These are phyloP conservation scores for Lysandra coridon DNA, from an alignment of 2,888 invertebrate genomes.

Conservation along the genomic window DNA sequence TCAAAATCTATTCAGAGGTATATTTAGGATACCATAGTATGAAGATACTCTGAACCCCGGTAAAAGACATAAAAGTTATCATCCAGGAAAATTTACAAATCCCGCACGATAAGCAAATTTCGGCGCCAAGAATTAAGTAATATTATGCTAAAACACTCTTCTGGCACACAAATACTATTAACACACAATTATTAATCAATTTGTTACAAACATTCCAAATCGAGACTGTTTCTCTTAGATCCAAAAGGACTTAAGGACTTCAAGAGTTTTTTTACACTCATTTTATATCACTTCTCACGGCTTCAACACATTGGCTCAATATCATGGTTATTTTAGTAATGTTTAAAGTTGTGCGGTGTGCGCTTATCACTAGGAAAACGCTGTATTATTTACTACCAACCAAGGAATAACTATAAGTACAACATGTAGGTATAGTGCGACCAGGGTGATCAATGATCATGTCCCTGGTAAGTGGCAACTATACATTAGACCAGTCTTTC, in stretches of 20 bases:
- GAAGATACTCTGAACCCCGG: too few species aligned
- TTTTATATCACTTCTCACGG: not conserved
- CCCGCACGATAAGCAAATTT: too few species aligned
- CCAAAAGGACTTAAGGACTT: constrained; percentile 5
- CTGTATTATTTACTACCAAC: not conserved
- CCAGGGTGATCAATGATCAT: too few species aligned
- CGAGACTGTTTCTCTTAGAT: not conserved
- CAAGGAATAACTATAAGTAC: not conserved
- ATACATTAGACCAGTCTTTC: too few species aligned
- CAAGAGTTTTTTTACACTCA: constrained; percentile 8
- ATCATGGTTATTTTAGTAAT: constrained; percentile 7
- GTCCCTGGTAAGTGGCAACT: too few species aligned
- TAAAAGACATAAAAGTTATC: too few species aligned
- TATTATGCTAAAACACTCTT: too few species aligned
- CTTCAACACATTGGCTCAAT: not conserved
- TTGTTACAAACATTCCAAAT: constrained; percentile 1
- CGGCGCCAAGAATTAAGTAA: too few species aligned
- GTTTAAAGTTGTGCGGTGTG: not conserved
- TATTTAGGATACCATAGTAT: too few species aligned
- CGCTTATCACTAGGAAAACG: constrained; percentile 19
- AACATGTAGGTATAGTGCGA: not conserved
- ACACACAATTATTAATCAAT: not conserved
- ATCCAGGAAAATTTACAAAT: too few species aligned
- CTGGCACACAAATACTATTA: not conserved
- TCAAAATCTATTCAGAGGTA: too few species aligned